Percentiles rank a stretch among this genome's conserved stretches.
These are phyloP conservation scores for Ephialtes manifestator DNA, from an alignment of 2,888 invertebrate genomes.

Conservation along the genomic window DNA sequence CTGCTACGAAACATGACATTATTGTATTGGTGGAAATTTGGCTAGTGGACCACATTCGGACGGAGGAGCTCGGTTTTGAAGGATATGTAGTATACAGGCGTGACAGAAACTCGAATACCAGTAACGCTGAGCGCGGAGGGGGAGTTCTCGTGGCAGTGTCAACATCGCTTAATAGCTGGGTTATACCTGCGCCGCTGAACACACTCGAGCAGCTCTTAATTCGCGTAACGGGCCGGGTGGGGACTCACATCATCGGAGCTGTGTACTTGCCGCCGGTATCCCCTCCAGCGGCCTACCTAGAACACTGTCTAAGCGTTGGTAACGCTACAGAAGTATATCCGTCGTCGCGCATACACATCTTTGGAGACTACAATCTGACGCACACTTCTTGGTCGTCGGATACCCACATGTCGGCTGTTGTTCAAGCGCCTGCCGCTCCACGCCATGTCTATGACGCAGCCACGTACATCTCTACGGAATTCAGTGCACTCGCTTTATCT, in stretches of 20 bases:
- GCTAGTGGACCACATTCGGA: too few species aligned
- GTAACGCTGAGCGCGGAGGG: too few species aligned
- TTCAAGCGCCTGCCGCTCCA: not conserved
- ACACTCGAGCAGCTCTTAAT: constrained; percentile 4
- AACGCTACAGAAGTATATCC: not conserved
- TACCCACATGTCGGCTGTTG: too few species aligned
- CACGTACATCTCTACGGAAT: not conserved
- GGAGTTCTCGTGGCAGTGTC: too few species aligned
- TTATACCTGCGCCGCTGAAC: not conserved
- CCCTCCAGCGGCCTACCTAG: not conserved
- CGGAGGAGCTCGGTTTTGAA: too few species aligned
- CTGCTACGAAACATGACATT: not conserved
- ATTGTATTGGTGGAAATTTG: too few species aligned
- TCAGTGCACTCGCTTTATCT: not conserved
- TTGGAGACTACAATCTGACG: not conserved
- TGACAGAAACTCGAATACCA: too few species aligned
- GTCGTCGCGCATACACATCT: not conserved
- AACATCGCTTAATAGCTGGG: too few species aligned
- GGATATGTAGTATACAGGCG: too few species aligned
- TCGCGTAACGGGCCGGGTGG: not conserved
- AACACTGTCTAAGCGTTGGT: not conserved
- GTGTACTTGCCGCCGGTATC: constrained; percentile 12
- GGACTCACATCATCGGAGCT: not conserved
- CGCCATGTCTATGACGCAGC: not conserved
- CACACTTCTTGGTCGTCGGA: not conserved